A percentile compares a stretch with the other conserved stretches of the same genome.
phyloP scores from a whole-genome alignment of 2,797 vertebrate species.

The Gymnodraco acuticeps region DNA sequence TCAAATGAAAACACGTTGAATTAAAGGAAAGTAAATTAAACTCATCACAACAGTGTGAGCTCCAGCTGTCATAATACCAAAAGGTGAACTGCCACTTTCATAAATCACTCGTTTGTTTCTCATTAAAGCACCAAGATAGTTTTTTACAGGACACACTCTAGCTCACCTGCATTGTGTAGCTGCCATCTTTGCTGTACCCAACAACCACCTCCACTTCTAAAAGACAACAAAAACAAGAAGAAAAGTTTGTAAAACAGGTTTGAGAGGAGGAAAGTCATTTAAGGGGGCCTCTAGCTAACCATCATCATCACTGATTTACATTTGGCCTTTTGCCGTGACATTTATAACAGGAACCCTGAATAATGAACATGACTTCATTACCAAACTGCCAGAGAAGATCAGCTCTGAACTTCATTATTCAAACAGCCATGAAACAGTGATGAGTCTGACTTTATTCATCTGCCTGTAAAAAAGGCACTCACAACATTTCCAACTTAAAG shows the following conservation, averaged over 20 bases:
- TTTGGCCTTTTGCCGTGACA: conserved; percentile 22
- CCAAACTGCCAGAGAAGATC: conserved; percentile 18
- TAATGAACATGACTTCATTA: conserved; percentile 55
- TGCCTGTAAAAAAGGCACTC: conserved; percentile 11
- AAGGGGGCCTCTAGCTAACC: background rate
- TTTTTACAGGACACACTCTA: background rate
- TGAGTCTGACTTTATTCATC: background rate
- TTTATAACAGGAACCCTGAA: conserved; percentile 46
- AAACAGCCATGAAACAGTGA: conserved; percentile 24
- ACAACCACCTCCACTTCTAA: conserved; percentile 88
- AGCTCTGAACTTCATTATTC: conserved; percentile 46
- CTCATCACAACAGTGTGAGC: background rate
- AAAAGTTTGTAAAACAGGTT: background rate
- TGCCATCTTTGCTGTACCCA: conserved; percentile 89
- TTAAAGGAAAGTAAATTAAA: background rate
- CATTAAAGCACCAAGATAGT: too few relatives aligned
- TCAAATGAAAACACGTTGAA: background rate
- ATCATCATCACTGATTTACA: conserved; percentile 15
- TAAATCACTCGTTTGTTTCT: background rate
- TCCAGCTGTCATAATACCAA: too few relatives aligned
- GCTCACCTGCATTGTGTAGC: conserved; percentile 93
- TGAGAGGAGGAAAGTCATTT: background rate
- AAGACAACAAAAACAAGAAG: conserved; percentile 21
- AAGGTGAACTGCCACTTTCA: background rate
- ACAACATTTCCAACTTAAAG: background rate